These are phyloP conservation scores for Chlorospingus flavigularis DNA, from an alignment of 2,797 vertebrate species.

Conservation along the genomic window DNA sequence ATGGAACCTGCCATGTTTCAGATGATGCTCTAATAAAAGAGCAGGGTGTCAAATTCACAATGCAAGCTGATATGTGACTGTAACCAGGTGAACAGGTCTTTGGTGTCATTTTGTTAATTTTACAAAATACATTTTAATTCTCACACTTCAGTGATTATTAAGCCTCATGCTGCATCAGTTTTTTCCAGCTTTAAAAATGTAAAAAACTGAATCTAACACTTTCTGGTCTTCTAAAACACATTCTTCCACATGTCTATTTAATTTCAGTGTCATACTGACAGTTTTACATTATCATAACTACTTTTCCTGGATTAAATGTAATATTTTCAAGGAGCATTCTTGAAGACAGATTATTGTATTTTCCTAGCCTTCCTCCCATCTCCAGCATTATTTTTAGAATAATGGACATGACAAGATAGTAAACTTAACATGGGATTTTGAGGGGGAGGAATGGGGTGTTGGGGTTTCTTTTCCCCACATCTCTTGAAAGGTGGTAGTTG, in stretches of 20 bases:
- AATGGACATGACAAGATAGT: not conserved
- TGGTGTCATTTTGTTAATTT: not conserved
- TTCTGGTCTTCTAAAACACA: not conserved
- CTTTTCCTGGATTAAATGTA: not conserved
- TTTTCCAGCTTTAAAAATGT: not conserved
- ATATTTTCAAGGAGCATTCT: not conserved
- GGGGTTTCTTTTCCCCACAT: accelerated
- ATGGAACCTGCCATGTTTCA: not conserved
- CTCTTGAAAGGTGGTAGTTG: not conserved
- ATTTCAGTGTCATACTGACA: not conserved
- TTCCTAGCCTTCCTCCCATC: not conserved
- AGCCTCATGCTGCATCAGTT: not conserved
- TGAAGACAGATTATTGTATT: not conserved
- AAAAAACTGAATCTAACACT: not conserved
- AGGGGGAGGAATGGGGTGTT: not conserved
- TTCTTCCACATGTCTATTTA: not conserved
- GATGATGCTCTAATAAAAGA: not conserved
- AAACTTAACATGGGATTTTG: not conserved
- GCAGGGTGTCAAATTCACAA: not conserved
- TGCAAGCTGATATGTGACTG: not conserved
- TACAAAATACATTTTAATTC: not conserved
- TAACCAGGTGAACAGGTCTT: not conserved
- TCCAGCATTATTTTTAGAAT: not conserved
- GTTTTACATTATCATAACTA: not conserved
- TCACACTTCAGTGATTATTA: not conserved